phyloP scores from a whole-genome alignment of 2,797 vertebrate genomes.

The Hirundo rustica region DNA sequence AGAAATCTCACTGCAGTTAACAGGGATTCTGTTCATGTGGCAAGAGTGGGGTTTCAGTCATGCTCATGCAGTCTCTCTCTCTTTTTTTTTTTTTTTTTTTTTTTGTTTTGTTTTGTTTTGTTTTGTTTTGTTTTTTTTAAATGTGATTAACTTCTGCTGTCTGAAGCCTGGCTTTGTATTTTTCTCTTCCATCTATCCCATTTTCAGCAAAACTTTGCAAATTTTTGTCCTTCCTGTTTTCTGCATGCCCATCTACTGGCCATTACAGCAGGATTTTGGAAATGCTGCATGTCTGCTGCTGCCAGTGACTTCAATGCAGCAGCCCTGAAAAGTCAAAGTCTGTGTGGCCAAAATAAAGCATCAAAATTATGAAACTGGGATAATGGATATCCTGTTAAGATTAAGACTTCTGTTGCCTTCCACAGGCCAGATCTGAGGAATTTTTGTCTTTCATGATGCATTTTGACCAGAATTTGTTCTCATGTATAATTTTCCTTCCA shows the following conservation, averaged over 20 bases:
- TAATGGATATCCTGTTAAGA: neutral
- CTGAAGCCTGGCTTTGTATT: neutral
- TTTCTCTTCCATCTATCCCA: neutral
- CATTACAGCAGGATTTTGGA: neutral
- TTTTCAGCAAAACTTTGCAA: neutral
- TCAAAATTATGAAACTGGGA: neutral
- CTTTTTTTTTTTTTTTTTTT: too few relatives aligned
- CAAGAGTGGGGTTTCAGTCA: neutral
- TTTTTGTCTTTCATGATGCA: neutral
- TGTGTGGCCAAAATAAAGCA: neutral
- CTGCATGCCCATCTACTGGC: neutral
- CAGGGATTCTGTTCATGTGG: neutral
- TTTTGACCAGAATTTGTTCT: neutral
- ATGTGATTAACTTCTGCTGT: neutral
- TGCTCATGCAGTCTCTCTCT: fast-evolving
- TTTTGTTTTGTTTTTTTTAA: too few relatives aligned
- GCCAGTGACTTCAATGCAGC: neutral
- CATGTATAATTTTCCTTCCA: neutral
- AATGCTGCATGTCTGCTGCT: fast-evolving
- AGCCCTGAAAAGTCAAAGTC: neutral
- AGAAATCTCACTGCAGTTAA: neutral
- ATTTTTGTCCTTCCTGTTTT: neutral
- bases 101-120: too few relatives aligned
- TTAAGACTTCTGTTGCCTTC: neutral
- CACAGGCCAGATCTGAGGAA: neutral